These are phyloP conservation scores for Tiaroga cobitis DNA, from an alignment of 2,797 vertebrate genomes.

Conservation along the genomic window DNA sequence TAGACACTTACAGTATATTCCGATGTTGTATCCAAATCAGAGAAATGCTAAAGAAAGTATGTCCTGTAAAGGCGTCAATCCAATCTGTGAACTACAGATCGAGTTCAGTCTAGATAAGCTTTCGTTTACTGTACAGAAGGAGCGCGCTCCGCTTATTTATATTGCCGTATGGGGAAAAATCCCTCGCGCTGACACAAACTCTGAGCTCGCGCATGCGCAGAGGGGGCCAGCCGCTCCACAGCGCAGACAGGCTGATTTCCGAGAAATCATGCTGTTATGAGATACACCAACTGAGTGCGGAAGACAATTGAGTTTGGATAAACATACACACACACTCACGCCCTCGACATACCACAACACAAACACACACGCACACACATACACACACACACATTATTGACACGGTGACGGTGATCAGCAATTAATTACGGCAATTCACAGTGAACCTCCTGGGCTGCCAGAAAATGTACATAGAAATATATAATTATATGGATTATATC, in stretches of 20 bases:
- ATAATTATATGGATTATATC: no score
- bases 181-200: background rate
- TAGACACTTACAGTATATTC: conserved; percentile 8
- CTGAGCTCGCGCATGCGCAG: conserved; percentile 22
- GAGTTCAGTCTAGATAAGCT: background rate
- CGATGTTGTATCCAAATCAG: background rate
- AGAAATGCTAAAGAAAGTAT: background rate
- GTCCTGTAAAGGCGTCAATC: background rate
- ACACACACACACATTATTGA: no score
- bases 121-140: background rate
- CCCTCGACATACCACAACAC: background rate
- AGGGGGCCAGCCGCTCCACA: background rate
- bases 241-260: conserved; percentile 81
- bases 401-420: background rate
- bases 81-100: background rate
- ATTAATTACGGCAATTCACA: background rate
- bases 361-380: background rate
- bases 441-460: background rate
- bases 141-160: background rate
- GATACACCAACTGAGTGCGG: conserved; percentile 55
- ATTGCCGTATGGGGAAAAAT: conserved; percentile 14
- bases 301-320: conserved; percentile 11
- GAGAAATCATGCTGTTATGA: conserved; percentile 88
- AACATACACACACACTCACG: conserved; percentile 17
- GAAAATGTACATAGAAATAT: no score